These are phyloP conservation scores for Antitype chi DNA, from an alignment of 2,888 invertebrate species.

Conservation along the genomic window DNA sequence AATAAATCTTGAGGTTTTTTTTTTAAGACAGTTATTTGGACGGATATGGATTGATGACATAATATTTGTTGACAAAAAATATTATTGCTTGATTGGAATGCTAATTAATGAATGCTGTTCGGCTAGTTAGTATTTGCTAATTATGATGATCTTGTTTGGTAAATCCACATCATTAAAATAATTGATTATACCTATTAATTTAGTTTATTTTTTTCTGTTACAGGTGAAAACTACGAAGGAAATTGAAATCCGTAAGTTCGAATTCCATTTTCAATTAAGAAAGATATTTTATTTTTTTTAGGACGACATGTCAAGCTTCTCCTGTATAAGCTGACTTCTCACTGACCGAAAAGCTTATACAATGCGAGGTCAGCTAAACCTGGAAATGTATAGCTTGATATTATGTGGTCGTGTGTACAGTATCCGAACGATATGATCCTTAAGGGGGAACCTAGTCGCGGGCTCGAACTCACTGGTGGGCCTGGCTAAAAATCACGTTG, in stretches of 20 bases:
- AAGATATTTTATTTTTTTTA: no score
- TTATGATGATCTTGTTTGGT: constrained; percentile 14
- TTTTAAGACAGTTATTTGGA: neutral
- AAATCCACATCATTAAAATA: constrained; percentile 9
- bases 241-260: constrained; percentile 51
- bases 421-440: no score
- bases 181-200: neutral
- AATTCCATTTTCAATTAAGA: no score
- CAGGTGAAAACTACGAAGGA: constrained; percentile 50
- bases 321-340: no score
- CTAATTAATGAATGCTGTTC: constrained; percentile 31
- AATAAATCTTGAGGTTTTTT: neutral
- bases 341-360: no score
- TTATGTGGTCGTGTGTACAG: no score
- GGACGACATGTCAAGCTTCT: no score
- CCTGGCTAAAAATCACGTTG: no score
- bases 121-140: constrained; percentile 36
- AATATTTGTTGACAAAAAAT: neutral
- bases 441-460: no score
- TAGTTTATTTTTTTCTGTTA: constrained; percentile 35
- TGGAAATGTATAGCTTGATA: no score
- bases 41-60: constrained; percentile 26
- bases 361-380: no score
- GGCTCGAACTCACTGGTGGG: no score
- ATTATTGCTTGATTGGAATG: constrained; percentile 16